Base-by-base conservation (phyloP, 2,888 invertebrate genomes). In the Ferrisia virgata region DNA sequence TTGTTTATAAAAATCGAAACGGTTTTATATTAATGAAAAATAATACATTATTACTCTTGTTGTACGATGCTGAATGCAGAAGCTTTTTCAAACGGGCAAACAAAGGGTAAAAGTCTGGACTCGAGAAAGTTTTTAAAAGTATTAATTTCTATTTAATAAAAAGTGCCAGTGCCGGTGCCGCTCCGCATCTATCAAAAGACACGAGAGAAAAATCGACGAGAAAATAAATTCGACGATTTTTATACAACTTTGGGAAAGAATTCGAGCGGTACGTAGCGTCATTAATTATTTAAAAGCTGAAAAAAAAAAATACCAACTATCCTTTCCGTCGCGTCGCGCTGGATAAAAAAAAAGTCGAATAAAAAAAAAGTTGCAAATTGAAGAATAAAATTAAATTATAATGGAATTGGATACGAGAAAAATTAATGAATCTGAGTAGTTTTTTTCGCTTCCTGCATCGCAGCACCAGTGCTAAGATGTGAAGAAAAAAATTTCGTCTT, bases 261-360 rank as follows among this genome's bases (percentile, higher is more conserved):
- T 13, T 9, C 2, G 28, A 25, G 64, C 64, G 64, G 64, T 64
- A n/a, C n/a, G n/a, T n/a, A 64, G 13, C 64, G 64, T 64, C 64
- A 28, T 64, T 64, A 64, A 64, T 64, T 64, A 64, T 64, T 64
- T 64, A 64, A 64, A 64, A 64, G 64, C 64, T 64, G 28, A 64
- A 64, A 11, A 58, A 43, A 53, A 18, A 53, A 53, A 53, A 53
- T 18, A 22, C 53, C 53, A 22, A 40, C 8, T 53, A 53, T 53
- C 53, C 53, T 53, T 53, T 22, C 53, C 22, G 53, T 53, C 22
- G 53, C 28, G 28, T 64, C 28, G 58, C 58, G 25, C 9, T 25
- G 31, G 28, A 15, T 13, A 53, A 53, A 53, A 53, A 53, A 53
- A 53, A 53, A 53, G 9, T 31, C 4, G 28, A 64, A 28, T 8